A percentile compares a stretch with the other conserved stretches of the same genome.
These are phyloP conservation scores for Halocaridina rubra DNA, from an alignment of 2,888 invertebrate species.

Conservation along the genomic window DNA sequence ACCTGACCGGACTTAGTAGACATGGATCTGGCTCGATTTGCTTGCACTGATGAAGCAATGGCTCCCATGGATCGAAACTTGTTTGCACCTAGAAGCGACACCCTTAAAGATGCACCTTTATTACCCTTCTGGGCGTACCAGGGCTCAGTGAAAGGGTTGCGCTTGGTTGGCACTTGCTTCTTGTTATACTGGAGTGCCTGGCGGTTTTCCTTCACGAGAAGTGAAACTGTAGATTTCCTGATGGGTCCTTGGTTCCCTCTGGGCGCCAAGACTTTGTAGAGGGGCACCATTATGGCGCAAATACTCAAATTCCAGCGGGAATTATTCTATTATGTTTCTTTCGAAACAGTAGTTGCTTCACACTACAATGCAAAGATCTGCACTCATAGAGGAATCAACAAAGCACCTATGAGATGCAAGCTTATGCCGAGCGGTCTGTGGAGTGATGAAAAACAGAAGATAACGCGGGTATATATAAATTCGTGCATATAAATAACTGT, in stretches of 20 bases:
- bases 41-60: background rate
- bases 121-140: constrained; percentile 20
- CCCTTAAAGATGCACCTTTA: constrained; percentile 7
- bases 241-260: background rate
- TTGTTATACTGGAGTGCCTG: background rate
- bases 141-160: background rate
- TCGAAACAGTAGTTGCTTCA: constrained; percentile 20
- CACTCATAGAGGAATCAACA: background rate
- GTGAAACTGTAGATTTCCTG: background rate
- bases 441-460: background rate
- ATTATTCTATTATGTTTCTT: background rate
- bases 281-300: constrained; percentile 34
- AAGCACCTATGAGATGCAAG: constrained; percentile 23
- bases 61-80: background rate
- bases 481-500: no score
- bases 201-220: background rate
- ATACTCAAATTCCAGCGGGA: no score
- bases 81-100: constrained; percentile 1
- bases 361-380: background rate
- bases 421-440: background rate
- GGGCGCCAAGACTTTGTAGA: constrained; percentile 4
- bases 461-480: background rate
- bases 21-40: background rate
- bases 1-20: background rate
- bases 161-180: background rate